Base-by-base conservation (phyloP, 1,140 invertebrate species). In the Zaprionus taronus region DNA sequence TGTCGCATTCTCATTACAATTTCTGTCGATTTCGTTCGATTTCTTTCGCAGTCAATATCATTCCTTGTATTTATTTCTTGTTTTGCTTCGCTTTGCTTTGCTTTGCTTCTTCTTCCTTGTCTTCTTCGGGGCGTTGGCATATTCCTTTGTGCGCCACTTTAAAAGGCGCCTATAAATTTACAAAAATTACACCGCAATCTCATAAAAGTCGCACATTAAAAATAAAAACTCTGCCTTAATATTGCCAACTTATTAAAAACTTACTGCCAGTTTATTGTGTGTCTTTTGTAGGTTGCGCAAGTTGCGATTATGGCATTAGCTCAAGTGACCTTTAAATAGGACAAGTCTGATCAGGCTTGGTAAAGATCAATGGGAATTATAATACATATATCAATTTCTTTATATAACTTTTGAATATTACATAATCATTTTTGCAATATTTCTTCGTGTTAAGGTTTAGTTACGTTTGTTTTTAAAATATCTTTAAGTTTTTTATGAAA, bases 1-100 rank as follows among this genome's bases (percentile, higher is more conserved):
- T 86, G 80, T 85, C 83, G 83, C 68, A 71, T 75, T 75, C 67
- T 75, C 36, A 76, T 76, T 76, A 76, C 69, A 72, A 61, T 75
- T 71, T 75, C 60, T 44, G 68, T 63, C 80, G 76, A 71, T 84
- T 72, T 84, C 62, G 53, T 56, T 75, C 67, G 67, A 70, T 62
- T 62, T 80, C 57, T 47, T 57, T 55, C 79, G 69, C 63, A 58
- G 77, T 72, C 72, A 75, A 75, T 79, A 75, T 79, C 66, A 66
- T 79, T 66, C 57, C 49, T 31, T 17, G 47, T 69, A 44, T 69
- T 31, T 57, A 51, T 60, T 34, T 56, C 12, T 31, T 53, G 28
- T 68, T 15, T 47, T 28, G 41, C 41, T 9, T 44, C 7, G 36
- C 36, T 38, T 38, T 3, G 36, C 36, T 38, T 7, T 67, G 4